A percentile compares a stretch with the other conserved stretches of the same genome.
phyloP scores from a whole-genome alignment of 2,113 vertebrate species.

The Halcyon senegalensis region DNA sequence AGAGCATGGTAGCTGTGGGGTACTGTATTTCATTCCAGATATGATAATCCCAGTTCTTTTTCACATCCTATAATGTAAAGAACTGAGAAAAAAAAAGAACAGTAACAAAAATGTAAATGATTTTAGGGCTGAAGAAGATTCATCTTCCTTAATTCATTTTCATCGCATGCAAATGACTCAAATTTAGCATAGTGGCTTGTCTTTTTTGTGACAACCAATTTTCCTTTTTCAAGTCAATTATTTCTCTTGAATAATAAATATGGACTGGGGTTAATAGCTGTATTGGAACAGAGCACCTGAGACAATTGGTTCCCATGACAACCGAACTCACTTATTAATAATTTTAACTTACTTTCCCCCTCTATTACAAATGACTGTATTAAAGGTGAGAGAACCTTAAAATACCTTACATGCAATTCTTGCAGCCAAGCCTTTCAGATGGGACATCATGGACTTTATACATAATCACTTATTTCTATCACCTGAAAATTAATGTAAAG shows the following conservation, averaged over 20 bases:
- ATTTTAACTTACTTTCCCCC: conserved; percentile 56
- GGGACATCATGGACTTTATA: not conserved
- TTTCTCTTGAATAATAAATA: conserved; percentile 76
- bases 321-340: conserved; percentile 70
- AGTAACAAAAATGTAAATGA: conserved; percentile 64
- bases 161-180: conserved; percentile 61
- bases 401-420: conserved; percentile 17
- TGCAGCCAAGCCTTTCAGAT: not conserved
- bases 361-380: conserved; percentile 25
- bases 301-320: conserved; percentile 74
- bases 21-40: conserved; percentile 2
- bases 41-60: not conserved
- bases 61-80: not conserved
- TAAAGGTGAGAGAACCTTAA: conserved; percentile 42
- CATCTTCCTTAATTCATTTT: conserved; percentile 64
- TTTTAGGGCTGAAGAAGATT: conserved; percentile 34
- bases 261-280: conserved; percentile 66
- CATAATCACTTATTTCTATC: not conserved
- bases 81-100: conserved; percentile 20
- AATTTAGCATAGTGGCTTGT: conserved; percentile 54
- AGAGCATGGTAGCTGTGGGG: not conserved
- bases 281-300: conserved; percentile 51
- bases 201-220: conserved; percentile 71
- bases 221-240: conserved; percentile 63
- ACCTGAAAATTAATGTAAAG: conserved; percentile 23